Conservation (phyloP, 2,113 vertebrate genomes). For the Callipepla californica region DNA sequence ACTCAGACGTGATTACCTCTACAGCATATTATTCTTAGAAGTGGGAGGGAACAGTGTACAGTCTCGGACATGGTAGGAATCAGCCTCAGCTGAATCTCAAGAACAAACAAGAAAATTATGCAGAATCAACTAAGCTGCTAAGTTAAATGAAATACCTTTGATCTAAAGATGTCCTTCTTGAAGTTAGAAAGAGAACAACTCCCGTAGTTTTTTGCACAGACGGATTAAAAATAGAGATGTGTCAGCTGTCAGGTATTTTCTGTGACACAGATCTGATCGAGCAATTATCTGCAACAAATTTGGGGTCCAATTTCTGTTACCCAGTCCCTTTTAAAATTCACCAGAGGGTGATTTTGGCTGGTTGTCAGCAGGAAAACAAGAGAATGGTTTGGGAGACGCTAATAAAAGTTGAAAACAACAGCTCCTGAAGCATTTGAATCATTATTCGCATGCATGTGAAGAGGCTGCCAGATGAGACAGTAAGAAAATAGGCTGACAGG, state of each 20-base stretch:
- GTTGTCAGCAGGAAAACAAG: conserved; percentile 70
- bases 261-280: conserved; percentile 73
- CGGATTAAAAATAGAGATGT: conserved; percentile 72
- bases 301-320: conserved; percentile 61
- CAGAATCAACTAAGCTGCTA: conserved; percentile 28
- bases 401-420: conserved; percentile 76
- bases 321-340: conserved; percentile 73
- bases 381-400: conserved; percentile 73
- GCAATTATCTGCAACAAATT: conserved; percentile 73
- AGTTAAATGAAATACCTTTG: conserved; percentile 14
- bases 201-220: conserved; percentile 17
- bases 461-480: conserved; percentile 44
- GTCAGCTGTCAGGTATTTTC: conserved; percentile 68
- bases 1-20: neutral
- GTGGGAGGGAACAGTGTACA: neutral
- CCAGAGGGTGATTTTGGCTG: conserved; percentile 75
- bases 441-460: conserved; percentile 47
- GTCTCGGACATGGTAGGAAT: neutral
- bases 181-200: conserved; percentile 31
- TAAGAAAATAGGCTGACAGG: neutral
- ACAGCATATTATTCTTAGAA: neutral
- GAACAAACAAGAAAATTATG: neutral
- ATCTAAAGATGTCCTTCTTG: neutral
- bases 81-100: neutral
- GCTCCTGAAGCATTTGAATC: conserved; percentile 64